Base-by-base conservation (phyloP, 2,113 vertebrate genomes). In the Sinosuthora webbiana region DNA sequence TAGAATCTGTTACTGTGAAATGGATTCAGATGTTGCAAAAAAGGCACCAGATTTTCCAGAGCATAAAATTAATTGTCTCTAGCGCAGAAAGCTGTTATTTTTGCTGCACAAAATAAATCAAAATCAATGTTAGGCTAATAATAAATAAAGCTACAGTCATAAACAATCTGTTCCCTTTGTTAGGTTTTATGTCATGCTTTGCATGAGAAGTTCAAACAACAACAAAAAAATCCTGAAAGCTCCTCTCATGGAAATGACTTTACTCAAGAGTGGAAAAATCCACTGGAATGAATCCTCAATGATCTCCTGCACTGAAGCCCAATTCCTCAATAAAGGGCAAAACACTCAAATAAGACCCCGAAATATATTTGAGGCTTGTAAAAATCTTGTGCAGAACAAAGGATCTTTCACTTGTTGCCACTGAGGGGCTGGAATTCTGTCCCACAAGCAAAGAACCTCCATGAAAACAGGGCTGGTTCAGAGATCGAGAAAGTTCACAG, bases 11-110 rank as follows among this genome's bases (percentile, higher is more conserved):
- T 77, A 41, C 28, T 76, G 31, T 76, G 88, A 96, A 94, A 88
- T 68, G 44, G 71, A 90, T 83, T 91, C 89, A 91, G 86, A 94
- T 94, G 83, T 93, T 91, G 59, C 67, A 93, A 85, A 95, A 95
- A 89, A 89, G 1, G 10, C 22, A 92, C 27, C 41, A 88, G 37
- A 41, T 81, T 96, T 96, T 73, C 56, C 83, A 87, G 33, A 68
- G 39, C 11, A 4, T 71, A 81, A 92, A 94, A 78, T 33, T 74
- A 75, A 83, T 78, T 73, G 47, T 57, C 37, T 87, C 53, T 71
- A 87, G 74, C 8, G 17, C 37, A 87, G 59, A 83, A 95, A 95
- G 60, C n/a, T 60, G 30, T 50, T 90, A 76, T 83, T 93, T 94
- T 91, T 94, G 42, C 69, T 62, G n/a, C 22, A 82, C 27, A 65